phyloP scores from a whole-genome alignment of 2,797 vertebrate genomes.

The Oryzias sinensis region DNA sequence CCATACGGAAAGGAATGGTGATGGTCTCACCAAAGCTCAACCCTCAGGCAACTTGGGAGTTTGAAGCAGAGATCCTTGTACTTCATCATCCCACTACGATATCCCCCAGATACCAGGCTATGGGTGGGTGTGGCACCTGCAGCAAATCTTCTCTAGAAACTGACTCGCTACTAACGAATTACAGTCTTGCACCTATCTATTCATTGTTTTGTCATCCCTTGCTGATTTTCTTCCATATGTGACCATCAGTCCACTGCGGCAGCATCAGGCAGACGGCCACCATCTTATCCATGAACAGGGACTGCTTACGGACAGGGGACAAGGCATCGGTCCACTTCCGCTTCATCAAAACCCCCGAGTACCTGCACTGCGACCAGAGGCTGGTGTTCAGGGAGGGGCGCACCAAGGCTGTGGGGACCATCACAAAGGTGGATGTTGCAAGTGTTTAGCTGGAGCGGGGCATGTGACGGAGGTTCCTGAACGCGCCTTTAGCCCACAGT shows the following conservation, averaged over 20 bases:
- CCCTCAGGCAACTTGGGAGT: constrained; percentile 98
- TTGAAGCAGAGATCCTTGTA: constrained; percentile 97
- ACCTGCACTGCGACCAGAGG: constrained; percentile 93
- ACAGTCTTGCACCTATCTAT: background rate
- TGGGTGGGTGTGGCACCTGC: constrained; percentile 80
- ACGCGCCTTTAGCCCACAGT: too few relatives aligned
- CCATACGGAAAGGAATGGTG: constrained; percentile 98
- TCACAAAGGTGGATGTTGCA: constrained; percentile 86
- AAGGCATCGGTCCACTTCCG: constrained; percentile 98
- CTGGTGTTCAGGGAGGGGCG: constrained; percentile 97
- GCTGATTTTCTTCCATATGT: background rate
- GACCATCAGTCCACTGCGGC: constrained; percentile 81
- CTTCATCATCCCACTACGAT: constrained; percentile 99
- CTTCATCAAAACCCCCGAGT: constrained; percentile 98
- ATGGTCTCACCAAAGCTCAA: constrained; percentile 96
- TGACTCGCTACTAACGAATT: background rate
- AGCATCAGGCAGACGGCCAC: constrained; percentile 98
- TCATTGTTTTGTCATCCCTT: background rate
- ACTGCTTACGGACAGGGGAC: constrained; percentile 95
- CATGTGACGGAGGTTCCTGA: too few relatives aligned
- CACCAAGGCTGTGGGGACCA: constrained; percentile 96
- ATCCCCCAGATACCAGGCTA: constrained; percentile 97
- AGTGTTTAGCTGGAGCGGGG: too few relatives aligned
- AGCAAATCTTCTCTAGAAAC: background rate
- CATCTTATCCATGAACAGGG: constrained; percentile 96